Base-by-base conservation (phyloP, 2,113 vertebrate species). In the mouse (Mus musculus) region DNA sequence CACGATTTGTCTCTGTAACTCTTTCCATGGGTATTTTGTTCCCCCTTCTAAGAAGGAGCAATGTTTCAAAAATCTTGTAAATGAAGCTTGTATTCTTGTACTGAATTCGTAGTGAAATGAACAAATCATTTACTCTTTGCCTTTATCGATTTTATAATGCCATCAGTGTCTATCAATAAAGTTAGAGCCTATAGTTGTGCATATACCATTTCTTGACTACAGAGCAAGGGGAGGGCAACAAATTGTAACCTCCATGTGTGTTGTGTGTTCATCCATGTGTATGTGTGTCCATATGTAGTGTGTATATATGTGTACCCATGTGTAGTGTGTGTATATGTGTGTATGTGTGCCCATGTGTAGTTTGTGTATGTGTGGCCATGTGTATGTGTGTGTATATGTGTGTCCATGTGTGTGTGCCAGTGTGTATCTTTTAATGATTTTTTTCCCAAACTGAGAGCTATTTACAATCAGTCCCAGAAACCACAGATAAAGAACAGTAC, bases 71-170 rank as follows among this genome's bases (percentile, higher is more conserved):
- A 90, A 69, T 39, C 69, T 95, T 96, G 86, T 92, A 97, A 96
- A 92, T 96, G 96, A 97, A 96, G 84, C 82, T 88, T 97, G 10
- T 96, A 95, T 96, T 97, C 97, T 96, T 97, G 54, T 96, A 91
- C 97, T 96, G 95, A 61, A 88, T 97, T 97, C 89, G 61, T 88
- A 85, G 87, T 95, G 97, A 96, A 93, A 95, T 80, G 91, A 96
- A 78, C 89, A 97, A 95, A 96, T 96, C 95, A 94, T 65, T 97
- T 97, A 87, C 78, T 95, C 95, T 96, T 96, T 97, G 95, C 84
- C 87, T 89, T 97, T 91, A 96, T 93, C 36, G 87, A 97, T 97
- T 98, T 97, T 94, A 92, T 97, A 97, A 97, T 95, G 94, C 95
- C 91, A 97, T 95, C 87, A 81, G 67, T 95, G 54, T 95, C 93